Conservation (phyloP, 2,113 vertebrate species). For the Pelecanus crispus region DNA sequence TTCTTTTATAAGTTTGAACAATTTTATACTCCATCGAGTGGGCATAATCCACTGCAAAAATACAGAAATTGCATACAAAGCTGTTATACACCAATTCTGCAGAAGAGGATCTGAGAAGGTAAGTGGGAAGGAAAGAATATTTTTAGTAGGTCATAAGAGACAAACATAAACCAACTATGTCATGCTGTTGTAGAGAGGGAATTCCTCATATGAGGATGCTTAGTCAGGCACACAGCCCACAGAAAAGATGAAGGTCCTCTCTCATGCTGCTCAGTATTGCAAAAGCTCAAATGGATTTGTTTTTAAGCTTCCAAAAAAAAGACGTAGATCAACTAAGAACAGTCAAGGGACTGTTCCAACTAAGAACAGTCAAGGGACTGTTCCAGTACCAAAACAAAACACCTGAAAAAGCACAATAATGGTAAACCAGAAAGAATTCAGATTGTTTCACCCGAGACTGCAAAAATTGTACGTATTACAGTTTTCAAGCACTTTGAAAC, state of each 20-base stretch:
- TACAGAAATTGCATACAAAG: not conserved
- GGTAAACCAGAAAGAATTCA: not conserved
- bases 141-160: slow-evolving; percentile 29
- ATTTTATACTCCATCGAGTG: not conserved
- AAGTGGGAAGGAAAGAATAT: not conserved
- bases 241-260: not conserved
- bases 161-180: slow-evolving; percentile 11
- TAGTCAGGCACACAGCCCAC: not conserved
- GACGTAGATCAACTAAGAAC: not conserved
- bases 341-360: not conserved
- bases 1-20: not conserved
- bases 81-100: not conserved
- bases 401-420: not conserved
- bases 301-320: not conserved
- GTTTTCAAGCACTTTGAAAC: not conserved
- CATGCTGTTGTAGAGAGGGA: slow-evolving; percentile 14
- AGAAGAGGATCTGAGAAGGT: not conserved
- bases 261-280: not conserved
- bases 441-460: not conserved
- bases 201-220: not conserved
- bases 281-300: not conserved
- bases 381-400: not conserved
- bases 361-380: not conserved
- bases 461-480: not conserved
- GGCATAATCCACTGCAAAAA: not conserved